Conservation (phyloP, 2,888 invertebrate genomes). For the Tineola bisselliella region DNA sequence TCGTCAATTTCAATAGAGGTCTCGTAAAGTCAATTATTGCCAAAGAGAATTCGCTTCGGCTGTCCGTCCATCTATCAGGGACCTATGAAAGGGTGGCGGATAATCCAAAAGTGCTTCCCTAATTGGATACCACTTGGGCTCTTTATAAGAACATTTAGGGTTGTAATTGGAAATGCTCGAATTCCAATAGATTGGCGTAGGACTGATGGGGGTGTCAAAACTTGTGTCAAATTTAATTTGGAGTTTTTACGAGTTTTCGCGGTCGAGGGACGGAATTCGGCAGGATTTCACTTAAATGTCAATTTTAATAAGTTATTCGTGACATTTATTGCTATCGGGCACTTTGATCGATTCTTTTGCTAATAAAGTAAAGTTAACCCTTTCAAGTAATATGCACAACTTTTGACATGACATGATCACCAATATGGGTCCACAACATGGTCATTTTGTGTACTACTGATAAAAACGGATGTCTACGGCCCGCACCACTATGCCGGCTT, state of each 20-base stretch:
- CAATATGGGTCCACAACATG: no score
- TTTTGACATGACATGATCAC: no score
- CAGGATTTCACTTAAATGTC: neutral
- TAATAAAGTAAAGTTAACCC: neutral
- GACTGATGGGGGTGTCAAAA: slow-evolving; percentile 8
- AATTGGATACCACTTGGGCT: slow-evolving; percentile 21
- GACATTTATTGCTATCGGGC: neutral
- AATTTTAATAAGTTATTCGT: neutral
- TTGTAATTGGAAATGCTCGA: slow-evolving; percentile 21
- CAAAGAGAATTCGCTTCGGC: neutral
- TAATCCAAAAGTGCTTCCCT: slow-evolving; percentile 22
- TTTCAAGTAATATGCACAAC: no score
- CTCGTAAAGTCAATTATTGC: neutral
- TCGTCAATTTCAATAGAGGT: neutral
- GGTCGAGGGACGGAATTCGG: neutral
- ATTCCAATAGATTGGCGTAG: slow-evolving; percentile 4
- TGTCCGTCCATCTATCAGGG: neutral
- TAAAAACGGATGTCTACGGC: no score
- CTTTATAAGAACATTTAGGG: slow-evolving; percentile 17
- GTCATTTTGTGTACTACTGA: no score
- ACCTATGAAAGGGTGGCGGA: slow-evolving; percentile 7
- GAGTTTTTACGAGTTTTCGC: neutral
- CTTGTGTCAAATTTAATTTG: slow-evolving; percentile 7
- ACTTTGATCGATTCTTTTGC: neutral
- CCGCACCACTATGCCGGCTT: no score